Base-by-base conservation (phyloP, 2,113 vertebrate genomes). In the Pollimyrus isidori region DNA sequence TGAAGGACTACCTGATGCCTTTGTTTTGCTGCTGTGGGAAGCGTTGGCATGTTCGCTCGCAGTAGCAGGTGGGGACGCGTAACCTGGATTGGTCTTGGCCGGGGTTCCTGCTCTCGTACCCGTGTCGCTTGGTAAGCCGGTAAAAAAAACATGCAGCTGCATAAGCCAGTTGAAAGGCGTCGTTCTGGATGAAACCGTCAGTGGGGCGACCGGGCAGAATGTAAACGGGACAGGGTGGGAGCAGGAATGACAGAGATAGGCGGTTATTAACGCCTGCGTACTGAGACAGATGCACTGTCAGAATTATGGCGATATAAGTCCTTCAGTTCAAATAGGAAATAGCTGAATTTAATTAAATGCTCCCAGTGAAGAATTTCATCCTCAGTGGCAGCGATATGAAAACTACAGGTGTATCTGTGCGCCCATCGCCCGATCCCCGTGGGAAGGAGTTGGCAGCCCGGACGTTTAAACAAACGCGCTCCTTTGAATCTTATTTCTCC, bases 311-410 rank as follows among this genome's bases (percentile, higher is more conserved):
- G 26, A 86, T 86, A 46, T 52, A 19, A 86, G 84, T 86, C 26
- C 30, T 87, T 52, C 48, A 52, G 26, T 87, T 87, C 49, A 87
- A 87, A 87, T 39, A 21, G 85, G 26, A 52, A 53, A 35, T 35
- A 52, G 26, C 13, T 87, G 73, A 80, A 80, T 87, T 87, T 87
- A 87, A 87, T 87, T 53, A 53, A 87, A 87, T 30, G 85, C 85
- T 87, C 85, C 85, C 30, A 1, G 85, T 53, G 50, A 87, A 87
- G 50, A 87, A 53, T 53, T 87, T 87, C 85, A 52, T 95, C 94
- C 93, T 94, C 91, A 91, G 87, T 53, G 49, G 46, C 86, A 87
- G 86, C 56, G 86, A 62, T 62, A 62, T 87, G 48, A 87, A 58
- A 56, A 46, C n/a, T 87, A 69, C 46, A 73, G 46, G 56, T 87